A percentile compares a stretch with the other conserved stretches of the same genome.
phyloP scores from a whole-genome alignment of 2,113 vertebrate genomes.

The Dissostichus mawsoni region DNA sequence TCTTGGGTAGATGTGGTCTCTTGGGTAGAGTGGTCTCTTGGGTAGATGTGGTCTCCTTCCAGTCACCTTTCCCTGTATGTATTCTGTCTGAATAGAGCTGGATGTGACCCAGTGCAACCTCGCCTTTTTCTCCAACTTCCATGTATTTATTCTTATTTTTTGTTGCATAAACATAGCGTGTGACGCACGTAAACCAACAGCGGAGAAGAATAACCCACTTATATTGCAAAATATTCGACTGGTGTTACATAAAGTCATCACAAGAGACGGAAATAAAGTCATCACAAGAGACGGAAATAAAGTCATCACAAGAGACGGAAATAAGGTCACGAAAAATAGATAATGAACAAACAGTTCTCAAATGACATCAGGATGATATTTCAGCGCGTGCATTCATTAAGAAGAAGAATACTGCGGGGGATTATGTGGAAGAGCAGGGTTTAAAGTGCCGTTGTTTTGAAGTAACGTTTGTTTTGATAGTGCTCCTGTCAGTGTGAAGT shows the following conservation, averaged over 20 bases:
- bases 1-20: no score
- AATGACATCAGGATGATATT: constrained; percentile 30
- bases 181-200: not conserved
- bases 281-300: not conserved
- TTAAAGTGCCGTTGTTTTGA: not conserved
- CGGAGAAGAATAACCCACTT: not conserved
- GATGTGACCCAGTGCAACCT: no score
- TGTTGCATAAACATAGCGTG: not conserved
- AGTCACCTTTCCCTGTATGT: no score
- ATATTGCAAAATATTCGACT: not conserved
- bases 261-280: constrained; percentile 2
- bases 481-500: not conserved
- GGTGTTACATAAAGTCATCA: constrained; percentile 1
- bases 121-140: no score
- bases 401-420: not conserved
- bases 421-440: not conserved
- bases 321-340: constrained; percentile 38
- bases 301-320: not conserved
- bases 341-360: constrained; percentile 31
- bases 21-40: no score
- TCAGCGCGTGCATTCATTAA: not conserved
- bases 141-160: not conserved
- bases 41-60: no score
- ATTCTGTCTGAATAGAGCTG: no score
- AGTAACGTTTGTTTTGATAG: not conserved